Base-by-base conservation (phyloP, 1,140 invertebrate genomes). In the Plodia interpunctella region DNA sequence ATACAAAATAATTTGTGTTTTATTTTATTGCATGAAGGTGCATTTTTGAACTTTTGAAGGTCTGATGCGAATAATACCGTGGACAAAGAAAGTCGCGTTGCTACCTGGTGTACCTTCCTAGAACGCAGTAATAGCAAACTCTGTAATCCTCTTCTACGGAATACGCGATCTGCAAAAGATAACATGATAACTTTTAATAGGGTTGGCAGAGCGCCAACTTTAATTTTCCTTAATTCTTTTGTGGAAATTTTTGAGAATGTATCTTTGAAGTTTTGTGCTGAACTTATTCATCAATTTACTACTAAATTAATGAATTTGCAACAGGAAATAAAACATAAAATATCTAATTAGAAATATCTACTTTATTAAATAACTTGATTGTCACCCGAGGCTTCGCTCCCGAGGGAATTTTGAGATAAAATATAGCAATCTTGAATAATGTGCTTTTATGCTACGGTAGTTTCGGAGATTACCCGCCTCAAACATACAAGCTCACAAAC, bases 101-200 rank as follows among this genome's bases (percentile, higher is more conserved):
- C 64, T 88, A 87, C 86, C 83, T 88, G 85, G 72, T 62, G 57
- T 78, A 78, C 81, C 80, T 88, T 88, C 83, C 81, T 74, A 76
- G 83, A 87, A 88, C 60, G 64, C 76, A 74, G 80, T 83, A 85
- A 88, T 87, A 78, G 76, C 70, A 77, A 85, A 82, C 71, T 69
- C 67, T 17, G 73, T 88, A 87, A 87, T 88, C 86, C 83, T 81
- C 77, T 84, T 79, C 75, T 72, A 82, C 68, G 72, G 76, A 87
- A 87, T 76, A 78, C 71, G 74, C 77, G 77, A 82, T 80, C 76
- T 79, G 76, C 79, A 78, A 84, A 44, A 78, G 81, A 83, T 85
- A 80, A 80, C 77, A 78, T 73, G 71, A 78, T 72, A 82, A 79
- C 76, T 78, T 78, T 68, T 63, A 52, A 21, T 69, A 85, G 82